A percentile compares a stretch with the other conserved stretches of the same genome.
phyloP scores from a whole-genome alignment of 2,888 invertebrate genomes.

The Chrysolina oricalcia region DNA sequence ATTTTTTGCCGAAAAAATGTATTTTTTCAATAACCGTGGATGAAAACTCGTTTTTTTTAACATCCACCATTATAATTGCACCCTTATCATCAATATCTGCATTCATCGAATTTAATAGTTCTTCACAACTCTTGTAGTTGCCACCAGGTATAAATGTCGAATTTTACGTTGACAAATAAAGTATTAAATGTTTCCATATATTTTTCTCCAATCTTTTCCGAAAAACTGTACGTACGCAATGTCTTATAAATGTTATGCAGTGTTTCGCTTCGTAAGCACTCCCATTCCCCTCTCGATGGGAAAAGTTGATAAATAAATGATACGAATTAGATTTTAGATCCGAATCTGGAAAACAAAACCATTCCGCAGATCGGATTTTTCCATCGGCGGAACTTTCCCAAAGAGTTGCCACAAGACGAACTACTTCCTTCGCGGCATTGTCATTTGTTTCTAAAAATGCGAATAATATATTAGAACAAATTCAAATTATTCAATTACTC shows the following conservation, averaged over 20 bases:
- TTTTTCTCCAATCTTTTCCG: not conserved
- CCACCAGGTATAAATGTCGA: no score
- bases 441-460: slow-evolving; percentile 44
- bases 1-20: no score
- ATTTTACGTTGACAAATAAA: no score
- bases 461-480: slow-evolving; percentile 49
- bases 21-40: no score
- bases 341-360: slow-evolving; percentile 31
- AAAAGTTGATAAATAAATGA: slow-evolving; percentile 11
- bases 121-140: no score
- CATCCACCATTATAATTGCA: no score
- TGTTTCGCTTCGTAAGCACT: not conserved
- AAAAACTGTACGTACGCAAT: not conserved
- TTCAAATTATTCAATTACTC: slow-evolving; percentile 50
- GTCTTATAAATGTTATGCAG: not conserved
- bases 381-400: slow-evolving; percentile 40
- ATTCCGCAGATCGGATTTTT: slow-evolving; percentile 36
- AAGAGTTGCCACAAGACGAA: slow-evolving; percentile 38
- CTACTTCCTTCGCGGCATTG: slow-evolving; percentile 39
- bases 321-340: slow-evolving; percentile 14
- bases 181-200: no score
- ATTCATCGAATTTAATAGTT: no score
- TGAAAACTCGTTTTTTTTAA: no score
- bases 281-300: not conserved
- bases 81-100: no score